A percentile compares a stretch with the other conserved stretches of the same genome.
Conservation (phyloP, 2,113 vertebrate species). For the Danio rerio region GRCz12tu NC_133189.1:37663501-37664000, state of each 20-base stretch:
- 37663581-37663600: conserved; percentile 68
- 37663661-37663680: conserved; percentile 78
- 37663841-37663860: conserved; percentile 37
- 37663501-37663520: conserved; percentile 76
- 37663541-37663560: conserved; percentile 78
- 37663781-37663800: conserved; percentile 46
- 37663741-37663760: conserved; percentile 47
- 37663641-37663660: conserved; percentile 85
- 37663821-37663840: conserved; percentile 36
- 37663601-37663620: conserved; percentile 69
- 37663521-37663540: conserved; percentile 80
- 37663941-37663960: conserved; percentile 30
- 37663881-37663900: conserved; percentile 12
- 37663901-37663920: conserved; percentile 39
- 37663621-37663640: conserved; percentile 78
- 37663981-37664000: conserved; percentile 12
- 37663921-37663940: conserved; percentile 30
- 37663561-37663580: conserved; percentile 75
- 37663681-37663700: conserved; percentile 81
- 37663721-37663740: conserved; percentile 64
- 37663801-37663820: conserved; percentile 34
- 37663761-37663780: conserved; percentile 51
- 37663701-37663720: conserved; percentile 69
- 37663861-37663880: conserved; percentile 38
- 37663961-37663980: conserved; percentile 35